Percentiles rank a stretch among this genome's conserved stretches.
Conservation (phyloP, 2,888 invertebrate species). For the Glyphotaelius pellucidus region DNA sequence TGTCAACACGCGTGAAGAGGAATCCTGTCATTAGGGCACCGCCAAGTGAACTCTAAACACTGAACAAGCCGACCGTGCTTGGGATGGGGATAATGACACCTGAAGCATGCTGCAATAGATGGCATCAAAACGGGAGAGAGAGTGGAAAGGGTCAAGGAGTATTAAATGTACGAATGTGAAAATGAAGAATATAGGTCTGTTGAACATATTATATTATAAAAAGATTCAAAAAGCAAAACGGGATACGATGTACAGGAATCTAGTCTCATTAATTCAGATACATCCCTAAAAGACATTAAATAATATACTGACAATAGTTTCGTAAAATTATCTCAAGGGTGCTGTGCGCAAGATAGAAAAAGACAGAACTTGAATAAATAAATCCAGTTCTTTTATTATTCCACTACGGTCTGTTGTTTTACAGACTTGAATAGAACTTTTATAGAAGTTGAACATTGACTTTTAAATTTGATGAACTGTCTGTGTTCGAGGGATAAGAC, state of each 20-base stretch:
- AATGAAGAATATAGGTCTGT: background rate
- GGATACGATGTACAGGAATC: background rate
- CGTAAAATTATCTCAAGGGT: background rate
- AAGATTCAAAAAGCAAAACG: background rate
- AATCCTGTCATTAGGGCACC: conserved; percentile 40
- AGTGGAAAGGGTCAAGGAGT: background rate
- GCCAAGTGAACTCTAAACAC: conserved; percentile 8
- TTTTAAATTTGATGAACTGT: too few species aligned
- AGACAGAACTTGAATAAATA: too few species aligned
- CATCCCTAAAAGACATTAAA: background rate
- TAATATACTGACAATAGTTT: background rate
- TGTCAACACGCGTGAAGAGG: conserved; percentile 42
- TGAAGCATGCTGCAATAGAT: background rate
- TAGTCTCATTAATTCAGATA: background rate
- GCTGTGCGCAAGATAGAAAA: background rate
- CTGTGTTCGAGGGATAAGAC: too few species aligned
- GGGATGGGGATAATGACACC: conserved; percentile 25
- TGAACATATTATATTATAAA: background rate
- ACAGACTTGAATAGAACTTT: too few species aligned
- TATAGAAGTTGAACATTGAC: too few species aligned
- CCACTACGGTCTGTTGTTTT: too few species aligned
- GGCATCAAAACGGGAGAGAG: background rate
- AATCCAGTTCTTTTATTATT: too few species aligned
- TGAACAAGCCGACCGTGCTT: conserved; percentile 29
- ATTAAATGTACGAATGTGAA: background rate